A percentile compares a stretch with the other conserved stretches of the same genome.
Evolutionary conservation across 2,888 invertebrate species (phyloP).

Genomic region (Pyrochroa serraticornis): DNA sequence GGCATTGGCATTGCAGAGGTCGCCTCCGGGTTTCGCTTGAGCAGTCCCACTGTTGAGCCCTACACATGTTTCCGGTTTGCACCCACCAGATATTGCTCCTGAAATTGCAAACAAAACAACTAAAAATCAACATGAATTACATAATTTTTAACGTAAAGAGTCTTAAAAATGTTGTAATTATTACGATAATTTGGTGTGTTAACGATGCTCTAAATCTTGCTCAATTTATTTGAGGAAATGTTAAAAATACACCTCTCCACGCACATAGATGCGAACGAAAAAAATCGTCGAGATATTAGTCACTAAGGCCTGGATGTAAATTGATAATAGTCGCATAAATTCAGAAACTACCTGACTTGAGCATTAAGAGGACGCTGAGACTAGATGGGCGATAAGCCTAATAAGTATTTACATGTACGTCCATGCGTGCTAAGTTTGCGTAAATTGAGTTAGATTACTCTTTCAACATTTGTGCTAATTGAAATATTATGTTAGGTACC

Average conservation of each 20-base stretch:
- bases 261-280: too few species aligned
- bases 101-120: conserved; percentile 2
- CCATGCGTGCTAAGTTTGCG: background rate
- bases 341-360: too few species aligned
- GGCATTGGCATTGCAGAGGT: conserved; percentile 79
- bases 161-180: too few species aligned
- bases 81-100: conserved; percentile 56
- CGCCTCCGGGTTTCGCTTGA: conserved; percentile 50
- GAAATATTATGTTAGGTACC: conserved; percentile 51
- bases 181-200: too few species aligned
- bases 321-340: too few species aligned
- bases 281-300: too few species aligned
- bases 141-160: too few species aligned
- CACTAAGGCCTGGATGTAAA: too few species aligned
- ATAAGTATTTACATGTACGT: background rate
- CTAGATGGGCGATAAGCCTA: conserved; percentile 1
- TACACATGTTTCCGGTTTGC: conserved; percentile 69
- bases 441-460: background rate
- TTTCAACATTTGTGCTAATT: background rate
- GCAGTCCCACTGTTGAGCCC: conserved; percentile 73
- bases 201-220: too few species aligned
- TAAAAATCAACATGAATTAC: too few species aligned
- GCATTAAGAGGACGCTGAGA: background rate
- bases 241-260: too few species aligned
- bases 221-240: too few species aligned